These are phyloP conservation scores for Leguminivora glycinivorella DNA, from an alignment of 1,140 invertebrate genomes.

Conservation along the genomic window DNA sequence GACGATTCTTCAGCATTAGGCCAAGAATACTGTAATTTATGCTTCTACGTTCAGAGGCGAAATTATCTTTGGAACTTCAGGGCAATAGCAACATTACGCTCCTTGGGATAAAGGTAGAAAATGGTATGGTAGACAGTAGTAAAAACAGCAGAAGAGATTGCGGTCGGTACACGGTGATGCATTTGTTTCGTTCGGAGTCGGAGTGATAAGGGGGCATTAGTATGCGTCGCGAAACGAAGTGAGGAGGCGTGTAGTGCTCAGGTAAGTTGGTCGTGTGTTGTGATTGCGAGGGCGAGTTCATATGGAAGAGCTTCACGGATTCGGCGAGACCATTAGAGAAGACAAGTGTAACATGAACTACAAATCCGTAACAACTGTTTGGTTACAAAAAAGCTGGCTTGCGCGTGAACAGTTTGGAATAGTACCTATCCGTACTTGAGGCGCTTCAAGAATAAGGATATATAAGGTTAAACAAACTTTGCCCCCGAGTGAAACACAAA, in stretches of 20 bases:
- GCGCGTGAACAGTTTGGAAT: too few species aligned
- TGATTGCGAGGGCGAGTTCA: neutral
- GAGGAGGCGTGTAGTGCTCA: constrained; percentile 57
- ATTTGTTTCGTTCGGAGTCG: constrained; percentile 32
- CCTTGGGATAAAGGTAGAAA: neutral
- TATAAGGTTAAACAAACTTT: too few species aligned
- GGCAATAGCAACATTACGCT: neutral
- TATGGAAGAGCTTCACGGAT: too few species aligned
- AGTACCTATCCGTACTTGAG: too few species aligned
- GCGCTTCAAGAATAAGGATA: too few species aligned
- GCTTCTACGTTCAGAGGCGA: neutral
- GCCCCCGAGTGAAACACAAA: too few species aligned
- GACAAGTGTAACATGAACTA: too few species aligned
- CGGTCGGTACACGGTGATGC: constrained; percentile 7
- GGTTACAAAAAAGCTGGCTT: too few species aligned
- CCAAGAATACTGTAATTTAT: constrained; percentile 29
- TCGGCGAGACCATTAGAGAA: too few species aligned
- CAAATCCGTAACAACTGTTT: too few species aligned
- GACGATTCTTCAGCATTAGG: constrained; percentile 27
- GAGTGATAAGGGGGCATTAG: constrained; percentile 52
- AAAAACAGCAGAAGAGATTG: neutral
- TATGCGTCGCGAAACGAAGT: constrained; percentile 63
- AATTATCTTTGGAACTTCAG: neutral
- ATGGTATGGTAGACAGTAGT: neutral
- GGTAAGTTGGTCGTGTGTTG: constrained; percentile 39